These are phyloP conservation scores for Zaprionus lineosus DNA, from an alignment of 2,888 invertebrate species.

Conservation along the genomic window DNA sequence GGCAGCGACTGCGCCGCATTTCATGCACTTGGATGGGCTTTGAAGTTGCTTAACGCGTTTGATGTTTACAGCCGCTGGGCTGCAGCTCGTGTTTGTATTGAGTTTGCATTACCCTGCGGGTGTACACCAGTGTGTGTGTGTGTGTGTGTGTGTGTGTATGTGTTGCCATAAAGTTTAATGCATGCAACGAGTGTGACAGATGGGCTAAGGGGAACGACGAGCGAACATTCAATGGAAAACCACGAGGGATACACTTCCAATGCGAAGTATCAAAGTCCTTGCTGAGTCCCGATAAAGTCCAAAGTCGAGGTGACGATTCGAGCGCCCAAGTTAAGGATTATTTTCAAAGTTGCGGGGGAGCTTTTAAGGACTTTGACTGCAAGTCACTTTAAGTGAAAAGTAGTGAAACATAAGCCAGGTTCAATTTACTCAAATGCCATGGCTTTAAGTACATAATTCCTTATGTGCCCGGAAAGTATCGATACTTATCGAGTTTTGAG, in stretches of 20 bases:
- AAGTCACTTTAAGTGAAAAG: too few relatives aligned
- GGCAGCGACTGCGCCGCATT: conserved; percentile 45
- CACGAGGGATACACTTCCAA: background rate
- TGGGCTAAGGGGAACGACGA: conserved; percentile 12
- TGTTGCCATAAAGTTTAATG: conserved; percentile 57
- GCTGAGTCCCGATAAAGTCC: background rate
- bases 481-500: too few relatives aligned
- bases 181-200: conserved; percentile 55
- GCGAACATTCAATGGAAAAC: conserved; percentile 16
- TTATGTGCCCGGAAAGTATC: too few relatives aligned
- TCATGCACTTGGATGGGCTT: conserved; percentile 75
- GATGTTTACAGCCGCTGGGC: conserved; percentile 56
- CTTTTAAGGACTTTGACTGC: too few relatives aligned
- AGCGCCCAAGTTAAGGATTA: too few relatives aligned
- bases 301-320: conserved; percentile 10
- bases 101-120: background rate
- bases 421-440: too few relatives aligned
- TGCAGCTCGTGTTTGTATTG: conserved; percentile 41
- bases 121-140: background rate
- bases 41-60: conserved; percentile 72
- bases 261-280: background rate
- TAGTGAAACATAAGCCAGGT: too few relatives aligned
- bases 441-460: too few relatives aligned
- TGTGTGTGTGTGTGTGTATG: conserved; percentile 7
- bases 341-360: too few relatives aligned